Evolutionary conservation across 2,113 vertebrate genomes (phyloP), one percentile per base, ranked within the genome.

Genomic region (Hippocampus zosterae): DNA sequence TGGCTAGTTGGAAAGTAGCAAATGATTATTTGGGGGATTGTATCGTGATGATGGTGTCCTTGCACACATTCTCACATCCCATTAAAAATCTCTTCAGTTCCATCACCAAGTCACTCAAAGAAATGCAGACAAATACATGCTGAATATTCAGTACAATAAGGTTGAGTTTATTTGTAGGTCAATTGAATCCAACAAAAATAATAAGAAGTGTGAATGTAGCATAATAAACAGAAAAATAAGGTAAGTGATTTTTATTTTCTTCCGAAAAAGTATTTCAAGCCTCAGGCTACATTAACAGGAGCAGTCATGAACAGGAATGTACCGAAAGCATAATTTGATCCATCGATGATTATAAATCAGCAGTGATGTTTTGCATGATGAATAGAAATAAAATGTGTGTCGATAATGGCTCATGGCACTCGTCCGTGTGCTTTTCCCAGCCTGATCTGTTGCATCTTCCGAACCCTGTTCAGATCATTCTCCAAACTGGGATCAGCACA

Each of bases 401-500:
- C 19, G 18, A 18, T 61, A 16, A 63, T 42, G 11, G 19, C 13
- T 46, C 41, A 12, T 13, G 25, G 0, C n/a, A 46, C 23, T 46
- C 1, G 27, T 46, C 42, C 18, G 15, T 18, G 13, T 8, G 5
- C 21, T 55, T 19, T 53, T n/a, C 29, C 21, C 19, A 8, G 66
- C 66, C 37, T 53, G 29, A 21, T 67, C 7, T 11, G 1, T 8
- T 29, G 50, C 10, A 6, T 65, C 19, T 19, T 56, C 23, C 1
- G 16, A 15, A 23, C 0, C 0, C 0, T 4, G 0, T 1, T 3
- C 75, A 86, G 11, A 2, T 0, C 0, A 2, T 0, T 0, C 59
- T 12, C 8, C 29, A 66, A 0, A 21, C 12, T 55, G 3, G 23
- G 77, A 41, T 75, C 0, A 59, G 41, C 64, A 68, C 91, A 93